Base-by-base conservation (phyloP, 2,113 vertebrate genomes). In the Anhinga rufa region DNA sequence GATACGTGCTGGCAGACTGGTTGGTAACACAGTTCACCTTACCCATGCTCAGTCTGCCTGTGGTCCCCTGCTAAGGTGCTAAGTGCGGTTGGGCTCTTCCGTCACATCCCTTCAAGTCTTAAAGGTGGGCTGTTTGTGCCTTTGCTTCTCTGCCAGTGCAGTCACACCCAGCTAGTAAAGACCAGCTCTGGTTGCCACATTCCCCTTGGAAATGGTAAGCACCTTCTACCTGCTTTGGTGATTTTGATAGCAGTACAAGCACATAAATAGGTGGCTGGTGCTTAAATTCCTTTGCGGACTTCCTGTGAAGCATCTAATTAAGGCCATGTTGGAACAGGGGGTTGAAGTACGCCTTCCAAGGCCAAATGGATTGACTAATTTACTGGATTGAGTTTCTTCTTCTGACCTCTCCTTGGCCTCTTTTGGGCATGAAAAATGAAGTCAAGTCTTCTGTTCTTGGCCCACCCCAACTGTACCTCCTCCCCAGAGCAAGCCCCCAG, bases 11-110 rank as follows among this genome's bases (percentile, higher is more conserved):
- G 57, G 42, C 66, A 55, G 40, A 7, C 22, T 51, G 22, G 36
- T 25, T 82, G 7, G 1, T 29, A 38, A 65, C 91, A 52, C 20
- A 3, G 10, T 52, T 70, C 64, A 28, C 44, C 20, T 60, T 7
- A 21, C 25, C 21, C 0, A 0, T 26, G 38, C 32, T 72, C 52
- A 0, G 0, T 22, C 66, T 80, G n/a, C 49, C 32, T 69, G 48
- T 42, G 58, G 48, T 38, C 34, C n/a, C 3, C 0, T 9, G 52
- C 31, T 60, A 20, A 36, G 44, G 19, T 36, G n/a, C 10, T 72
- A 22, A 26, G 14, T 14, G 4, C 29, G 52, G 19, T 1, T 69
- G 32, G 10, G 24, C 29, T 82, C 38, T 82, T 82, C 52, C 1
- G 2, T 19, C 57, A 5, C 26, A 8, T 60, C 25, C 17, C 15